Evolutionary conservation across 2,113 vertebrate species (phyloP), one percentile per base, ranked within the genome.

Genomic region (Zosterops hypoxanthus): DNA sequence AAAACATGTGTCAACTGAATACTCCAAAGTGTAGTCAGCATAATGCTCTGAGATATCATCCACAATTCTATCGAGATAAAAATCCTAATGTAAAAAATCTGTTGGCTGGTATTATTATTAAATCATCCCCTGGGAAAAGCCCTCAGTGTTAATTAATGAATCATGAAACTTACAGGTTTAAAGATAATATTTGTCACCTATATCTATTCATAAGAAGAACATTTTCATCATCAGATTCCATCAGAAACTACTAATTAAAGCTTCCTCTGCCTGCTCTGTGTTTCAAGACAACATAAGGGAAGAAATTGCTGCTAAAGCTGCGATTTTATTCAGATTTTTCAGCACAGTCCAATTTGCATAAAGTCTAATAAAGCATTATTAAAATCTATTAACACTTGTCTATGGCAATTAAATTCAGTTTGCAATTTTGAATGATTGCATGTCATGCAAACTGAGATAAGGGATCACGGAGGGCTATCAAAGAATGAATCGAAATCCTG

Each of bases 321-420:
- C 14, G 64, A 92, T 98, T 97, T 98, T 97, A 97, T 97, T 95
- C 96, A 95, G 93, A 96, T 94, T 98, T 90, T 95, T 95, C 92
- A 96, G 96, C 50, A 78, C 88, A 97, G 91, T 79, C 57, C 60
- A 86, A 98, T 98, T 98, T 98, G 97, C 98, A 98, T 98, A 97
- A 97, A 97, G 93, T 98, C 97, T 98, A 98, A 98, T 98, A 98
- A 98, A 97, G 92, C 91, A 94, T 97, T 97, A 98, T 98, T 98
- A 98, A 98, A 98, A 98, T 98, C 98, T 98, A 98, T 98, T 98
- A 98, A 97, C 98, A 98, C 98, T 98, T 98, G 98, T 98, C 98
- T 97, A 95, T 97, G 97, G 97, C 97, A 98, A 98, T 98, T 98
- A 98, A 98, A 82, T 90, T 96, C 95, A 97, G 91, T 97, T 98